Evolutionary conservation across 2,888 invertebrate genomes (phyloP).

Genomic region (Scelioninae gen. 2): DNA sequence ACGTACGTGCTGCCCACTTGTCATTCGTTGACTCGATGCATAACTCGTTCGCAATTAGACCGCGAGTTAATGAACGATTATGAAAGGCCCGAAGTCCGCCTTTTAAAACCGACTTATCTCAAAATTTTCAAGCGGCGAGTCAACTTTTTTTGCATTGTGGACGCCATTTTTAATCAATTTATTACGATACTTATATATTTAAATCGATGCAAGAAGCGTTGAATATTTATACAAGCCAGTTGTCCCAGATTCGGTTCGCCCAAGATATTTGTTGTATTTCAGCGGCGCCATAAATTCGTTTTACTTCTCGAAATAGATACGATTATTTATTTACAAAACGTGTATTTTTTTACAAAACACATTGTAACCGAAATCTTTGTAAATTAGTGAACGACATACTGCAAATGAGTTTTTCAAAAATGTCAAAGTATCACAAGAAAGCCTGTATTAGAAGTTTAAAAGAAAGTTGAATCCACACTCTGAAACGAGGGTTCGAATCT

Average conservation of each 20-base stretch:
- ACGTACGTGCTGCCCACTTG: slow-evolving; percentile 54
- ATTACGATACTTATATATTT: slow-evolving; percentile 49
- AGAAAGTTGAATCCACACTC: too few relatives aligned
- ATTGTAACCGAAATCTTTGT: too few relatives aligned
- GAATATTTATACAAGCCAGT: slow-evolving; percentile 53
- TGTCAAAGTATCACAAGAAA: too few relatives aligned
- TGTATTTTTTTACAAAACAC: too few relatives aligned
- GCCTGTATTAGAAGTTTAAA: too few relatives aligned
- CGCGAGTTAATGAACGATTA: slow-evolving; percentile 57
- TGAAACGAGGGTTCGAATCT: not conserved
- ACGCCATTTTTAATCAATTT: slow-evolving; percentile 46
- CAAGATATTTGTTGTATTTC: slow-evolving; percentile 53
- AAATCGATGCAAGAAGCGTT: slow-evolving; percentile 52
- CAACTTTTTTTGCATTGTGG: slow-evolving; percentile 35
- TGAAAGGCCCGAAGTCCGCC: slow-evolving; percentile 52
- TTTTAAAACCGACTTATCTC: slow-evolving; percentile 36
- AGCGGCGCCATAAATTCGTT: slow-evolving; percentile 36
- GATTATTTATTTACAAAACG: slow-evolving; percentile 23
- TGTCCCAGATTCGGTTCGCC: slow-evolving; percentile 51
- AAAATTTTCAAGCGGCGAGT: slow-evolving; percentile 41
- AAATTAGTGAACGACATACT: too few relatives aligned
- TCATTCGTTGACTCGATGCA: slow-evolving; percentile 58
- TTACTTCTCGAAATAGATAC: slow-evolving; percentile 27
- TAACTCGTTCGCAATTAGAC: slow-evolving; percentile 60
- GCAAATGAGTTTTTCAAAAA: too few relatives aligned